Conservation (phyloP, 2,888 invertebrate species). For the Lysandra coridon region DNA sequence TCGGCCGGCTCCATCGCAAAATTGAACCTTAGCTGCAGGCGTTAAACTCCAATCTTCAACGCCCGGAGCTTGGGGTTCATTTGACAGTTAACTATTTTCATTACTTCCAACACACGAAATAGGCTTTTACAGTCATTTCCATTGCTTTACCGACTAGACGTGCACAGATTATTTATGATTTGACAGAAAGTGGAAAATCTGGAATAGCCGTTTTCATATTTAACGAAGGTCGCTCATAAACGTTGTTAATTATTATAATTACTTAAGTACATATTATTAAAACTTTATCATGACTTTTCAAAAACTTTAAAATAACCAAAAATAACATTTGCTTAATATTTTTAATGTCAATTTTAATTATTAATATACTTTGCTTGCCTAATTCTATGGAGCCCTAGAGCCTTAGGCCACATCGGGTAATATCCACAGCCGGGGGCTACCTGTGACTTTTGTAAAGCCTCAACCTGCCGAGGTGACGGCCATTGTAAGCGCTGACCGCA, state of each 20-base stretch:
- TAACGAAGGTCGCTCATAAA: neutral
- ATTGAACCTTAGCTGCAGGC: neutral
- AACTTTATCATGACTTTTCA: no score
- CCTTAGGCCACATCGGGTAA: neutral
- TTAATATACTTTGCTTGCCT: neutral
- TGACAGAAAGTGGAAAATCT: constrained; percentile 1
- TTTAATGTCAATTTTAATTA: neutral
- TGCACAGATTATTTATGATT: constrained; percentile 20
- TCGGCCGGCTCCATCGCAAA: neutral
- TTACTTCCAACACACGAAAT: constrained; percentile 23
- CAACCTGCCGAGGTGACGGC: constrained; percentile 37
- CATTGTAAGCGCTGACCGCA: constrained; percentile 45
- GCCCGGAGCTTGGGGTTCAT: constrained; percentile 9
- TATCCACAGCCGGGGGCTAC: neutral
- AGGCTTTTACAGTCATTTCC: constrained; percentile 21
- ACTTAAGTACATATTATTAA: no score
- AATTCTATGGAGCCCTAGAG: neutral
- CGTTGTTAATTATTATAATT: neutral
- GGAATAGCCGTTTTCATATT: neutral
- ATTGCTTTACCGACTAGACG: constrained; percentile 36
- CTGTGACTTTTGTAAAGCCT: constrained; percentile 7
- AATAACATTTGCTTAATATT: neutral
- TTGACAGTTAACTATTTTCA: constrained; percentile 22
- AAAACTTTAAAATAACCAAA: neutral
- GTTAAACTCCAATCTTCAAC: neutral